phyloP scores from a whole-genome alignment of 2,888 invertebrate genomes.

The Heliconius erato region DNA sequence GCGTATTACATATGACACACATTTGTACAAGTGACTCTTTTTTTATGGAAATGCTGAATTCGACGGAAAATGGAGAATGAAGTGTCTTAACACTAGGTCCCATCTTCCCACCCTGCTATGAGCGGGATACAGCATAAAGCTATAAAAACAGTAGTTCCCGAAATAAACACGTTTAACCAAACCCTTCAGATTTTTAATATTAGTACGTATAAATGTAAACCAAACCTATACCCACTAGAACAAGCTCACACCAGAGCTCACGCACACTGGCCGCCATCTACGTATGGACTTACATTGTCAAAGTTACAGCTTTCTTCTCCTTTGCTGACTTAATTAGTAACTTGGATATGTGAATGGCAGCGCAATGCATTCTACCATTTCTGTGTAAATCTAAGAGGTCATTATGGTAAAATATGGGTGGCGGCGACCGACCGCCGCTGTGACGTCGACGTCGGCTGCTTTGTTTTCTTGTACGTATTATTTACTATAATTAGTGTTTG shows the following conservation, averaged over 20 bases:
- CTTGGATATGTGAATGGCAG: constrained; percentile 85
- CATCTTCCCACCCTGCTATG: too few species aligned
- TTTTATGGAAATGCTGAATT: too few species aligned
- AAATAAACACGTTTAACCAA: neutral
- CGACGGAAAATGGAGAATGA: too few species aligned
- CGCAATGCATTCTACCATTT: constrained; percentile 77
- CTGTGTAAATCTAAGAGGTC: constrained; percentile 78
- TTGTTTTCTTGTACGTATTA: constrained; percentile 51
- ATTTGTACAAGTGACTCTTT: too few species aligned
- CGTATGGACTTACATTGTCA: constrained; percentile 84
- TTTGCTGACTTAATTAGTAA: constrained; percentile 84
- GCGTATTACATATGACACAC: too few species aligned
- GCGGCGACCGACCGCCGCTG: constrained; percentile 58
- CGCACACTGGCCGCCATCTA: constrained; percentile 64
- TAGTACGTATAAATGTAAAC: neutral
- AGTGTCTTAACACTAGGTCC: too few species aligned
- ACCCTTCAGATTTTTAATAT: neutral
- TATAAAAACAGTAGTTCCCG: neutral
- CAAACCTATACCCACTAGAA: neutral
- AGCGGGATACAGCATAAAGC: too few species aligned
- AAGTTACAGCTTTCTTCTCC: constrained; percentile 84
- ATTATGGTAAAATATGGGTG: constrained; percentile 83
- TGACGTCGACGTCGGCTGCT: constrained; percentile 48
- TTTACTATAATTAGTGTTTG: constrained; percentile 49
- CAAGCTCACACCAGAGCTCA: constrained; percentile 56